Evolutionary conservation across 2,113 vertebrate genomes (phyloP).

Genomic region (Todiramphus saurophagus): DNA sequence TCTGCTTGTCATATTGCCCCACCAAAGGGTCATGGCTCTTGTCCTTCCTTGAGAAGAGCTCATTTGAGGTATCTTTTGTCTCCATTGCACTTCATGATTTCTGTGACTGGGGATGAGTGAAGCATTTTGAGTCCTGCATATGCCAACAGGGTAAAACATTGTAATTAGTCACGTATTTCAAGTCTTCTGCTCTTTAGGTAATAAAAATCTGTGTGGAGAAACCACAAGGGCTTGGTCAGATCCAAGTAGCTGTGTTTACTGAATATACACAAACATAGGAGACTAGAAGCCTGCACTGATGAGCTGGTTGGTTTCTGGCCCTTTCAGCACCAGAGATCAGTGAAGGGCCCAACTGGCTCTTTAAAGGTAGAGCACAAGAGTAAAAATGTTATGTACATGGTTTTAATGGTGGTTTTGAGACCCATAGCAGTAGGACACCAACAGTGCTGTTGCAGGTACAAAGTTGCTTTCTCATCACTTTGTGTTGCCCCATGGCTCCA

Average conservation of each 20-base stretch:
- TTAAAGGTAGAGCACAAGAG: neutral
- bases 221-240: slow-evolving; percentile 5
- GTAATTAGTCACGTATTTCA: slow-evolving; percentile 31
- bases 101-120: neutral
- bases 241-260: slow-evolving; percentile 39
- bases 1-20: neutral
- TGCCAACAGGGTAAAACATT: neutral
- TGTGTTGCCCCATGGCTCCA: neutral
- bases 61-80: neutral
- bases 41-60: neutral
- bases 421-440: neutral
- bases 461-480: neutral
- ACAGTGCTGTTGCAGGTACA: neutral
- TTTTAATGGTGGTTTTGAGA: neutral
- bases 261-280: neutral
- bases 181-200: slow-evolving; percentile 39
- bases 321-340: neutral
- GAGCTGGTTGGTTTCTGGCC: slow-evolving; percentile 31
- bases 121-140: neutral
- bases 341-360: neutral
- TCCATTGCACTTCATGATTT: accelerated
- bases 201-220: slow-evolving; percentile 20
- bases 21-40: accelerated
- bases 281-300: neutral
- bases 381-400: neutral